phyloP scores from a whole-genome alignment of 92 coral and sea anemone species.

The Parazoanthus atlanticus region DNA sequence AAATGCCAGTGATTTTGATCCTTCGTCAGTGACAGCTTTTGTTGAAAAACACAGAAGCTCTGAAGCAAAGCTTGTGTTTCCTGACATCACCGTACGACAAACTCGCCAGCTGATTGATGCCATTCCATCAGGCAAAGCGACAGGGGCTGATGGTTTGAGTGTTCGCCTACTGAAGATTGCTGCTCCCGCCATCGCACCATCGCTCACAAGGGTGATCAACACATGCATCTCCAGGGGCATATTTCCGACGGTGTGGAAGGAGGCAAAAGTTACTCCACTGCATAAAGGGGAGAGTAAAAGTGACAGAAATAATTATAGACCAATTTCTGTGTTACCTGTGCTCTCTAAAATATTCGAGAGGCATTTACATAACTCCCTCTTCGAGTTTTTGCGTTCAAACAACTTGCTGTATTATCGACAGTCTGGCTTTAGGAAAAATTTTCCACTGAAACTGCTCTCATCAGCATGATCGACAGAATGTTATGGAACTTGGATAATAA shows the following conservation, averaged over 20 bases:
- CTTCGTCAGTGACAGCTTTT: conserved; percentile 20
- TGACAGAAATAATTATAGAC: conserved; percentile 49
- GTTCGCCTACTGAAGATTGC: conserved; percentile 53
- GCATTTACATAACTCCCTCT: conserved; percentile 44
- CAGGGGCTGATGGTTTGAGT: conserved; percentile 49
- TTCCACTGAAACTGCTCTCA: conserved; percentile 39
- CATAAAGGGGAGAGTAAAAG: conserved; percentile 34
- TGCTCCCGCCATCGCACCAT: conserved; percentile 58
- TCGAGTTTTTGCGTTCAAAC: conserved; percentile 6
- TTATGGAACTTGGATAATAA: conserved; percentile 24
- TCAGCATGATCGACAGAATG: conserved; percentile 29
- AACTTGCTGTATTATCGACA: conserved; percentile 36
- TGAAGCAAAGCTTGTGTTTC: conserved; percentile 22
- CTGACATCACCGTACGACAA: conserved; percentile 27
- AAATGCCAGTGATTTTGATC: conserved; percentile 4
- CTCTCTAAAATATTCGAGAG: conserved; percentile 49
- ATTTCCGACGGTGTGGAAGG: conserved; percentile 51
- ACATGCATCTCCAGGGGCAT: conserved; percentile 44
- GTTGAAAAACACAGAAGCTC: conserved; percentile 30
- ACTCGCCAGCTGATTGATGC: conserved; percentile 40
- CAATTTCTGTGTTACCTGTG: conserved; percentile 48
- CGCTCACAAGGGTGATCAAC: conserved; percentile 48
- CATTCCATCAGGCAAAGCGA: conserved; percentile 54
- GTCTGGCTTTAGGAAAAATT: conserved; percentile 35
- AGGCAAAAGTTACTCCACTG: conserved; percentile 47